Base-by-base conservation (phyloP, 2,888 invertebrate genomes). In the Andrena fulva region DNA sequence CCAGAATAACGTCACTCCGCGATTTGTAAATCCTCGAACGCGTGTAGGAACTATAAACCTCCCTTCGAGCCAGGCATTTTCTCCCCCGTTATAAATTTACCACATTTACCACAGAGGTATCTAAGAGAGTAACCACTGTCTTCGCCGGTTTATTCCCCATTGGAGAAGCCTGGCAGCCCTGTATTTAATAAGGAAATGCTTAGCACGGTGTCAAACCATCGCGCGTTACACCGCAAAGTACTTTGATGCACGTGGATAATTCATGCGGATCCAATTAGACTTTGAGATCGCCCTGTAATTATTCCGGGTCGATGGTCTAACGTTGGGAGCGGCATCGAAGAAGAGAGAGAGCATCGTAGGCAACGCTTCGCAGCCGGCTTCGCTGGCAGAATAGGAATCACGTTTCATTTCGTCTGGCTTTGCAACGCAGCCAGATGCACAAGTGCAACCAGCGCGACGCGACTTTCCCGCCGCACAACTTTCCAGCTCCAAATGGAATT, bases 241-340 rank as follows among this genome's bases (percentile, higher is more conserved):
- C 84, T 86, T 86, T 86, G 86, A 86, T 80, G 84, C 54, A 60
- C 73, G 73, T 66, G 77, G 85, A 87, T 87, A 89, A 87, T 88
- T 90, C 88, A 89, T 90, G 90, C 86, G 90, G 82, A 91, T 91
- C 89, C 92, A 92, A 92, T 92, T 92, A 92, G 89, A 91, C 90
- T 91, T 90, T 89, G 89, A 87, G 87, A 87, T 87, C 86, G 88
- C 80, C 79, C 83, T 80, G 87, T 90, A 89, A 92, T 92, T 92
- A 91, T 91, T 91, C 88, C 90, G 72, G 89, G 90, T 91, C 90
- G 90, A 87, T 85, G 88, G 75, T 54, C 78, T 64, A 50, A 74
- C 76, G 77, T 74, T 48, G 63, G 72, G 50, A 64, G 42, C 60
- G 48, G 29, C 63, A 50, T 72, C 78, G 71, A 79, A 77, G 84